These are phyloP conservation scores for Drosophila demipolita DNA, from an alignment of 2,888 invertebrate species.

Conservation along the genomic window DNA sequence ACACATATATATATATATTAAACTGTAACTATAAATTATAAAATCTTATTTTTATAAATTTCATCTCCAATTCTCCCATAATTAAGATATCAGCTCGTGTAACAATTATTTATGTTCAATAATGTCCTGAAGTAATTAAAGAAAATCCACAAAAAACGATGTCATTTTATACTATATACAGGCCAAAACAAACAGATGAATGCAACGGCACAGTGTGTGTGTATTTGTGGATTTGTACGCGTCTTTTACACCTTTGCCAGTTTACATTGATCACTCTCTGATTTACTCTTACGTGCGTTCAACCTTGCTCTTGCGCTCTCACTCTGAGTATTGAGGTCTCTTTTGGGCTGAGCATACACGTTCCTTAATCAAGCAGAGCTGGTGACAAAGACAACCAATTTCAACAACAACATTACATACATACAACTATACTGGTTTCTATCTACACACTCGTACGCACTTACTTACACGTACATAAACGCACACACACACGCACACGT, in stretches of 20 bases:
- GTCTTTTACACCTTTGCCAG: constrained; percentile 12
- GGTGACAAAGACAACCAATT: constrained; percentile 49
- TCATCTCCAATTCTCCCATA: neutral
- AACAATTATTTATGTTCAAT: constrained; percentile 12
- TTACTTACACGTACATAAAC: constrained; percentile 12
- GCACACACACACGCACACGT: constrained; percentile 6
- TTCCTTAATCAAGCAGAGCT: constrained; percentile 50
- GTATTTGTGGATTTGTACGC: constrained; percentile 3
- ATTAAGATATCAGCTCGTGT: constrained; percentile 20
- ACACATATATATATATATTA: neutral
- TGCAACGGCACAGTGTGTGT: neutral
- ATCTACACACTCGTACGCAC: constrained; percentile 34
- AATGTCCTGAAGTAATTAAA: constrained; percentile 20
- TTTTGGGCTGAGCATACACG: constrained; percentile 32
- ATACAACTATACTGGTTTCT: constrained; percentile 55
- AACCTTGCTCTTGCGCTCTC: constrained; percentile 22
- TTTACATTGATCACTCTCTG: constrained; percentile 16
- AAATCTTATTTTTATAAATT: neutral
- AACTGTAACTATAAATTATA: neutral
- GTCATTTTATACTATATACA: neutral
- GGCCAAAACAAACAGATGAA: constrained; percentile 20
- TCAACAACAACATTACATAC: constrained; percentile 34
- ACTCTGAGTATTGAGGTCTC: constrained; percentile 18
- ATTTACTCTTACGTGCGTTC: constrained; percentile 25
- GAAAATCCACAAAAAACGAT: constrained; percentile 13